Conservation (phyloP, 2,888 invertebrate species). For the Schrankia costaestrigalis region DNA sequence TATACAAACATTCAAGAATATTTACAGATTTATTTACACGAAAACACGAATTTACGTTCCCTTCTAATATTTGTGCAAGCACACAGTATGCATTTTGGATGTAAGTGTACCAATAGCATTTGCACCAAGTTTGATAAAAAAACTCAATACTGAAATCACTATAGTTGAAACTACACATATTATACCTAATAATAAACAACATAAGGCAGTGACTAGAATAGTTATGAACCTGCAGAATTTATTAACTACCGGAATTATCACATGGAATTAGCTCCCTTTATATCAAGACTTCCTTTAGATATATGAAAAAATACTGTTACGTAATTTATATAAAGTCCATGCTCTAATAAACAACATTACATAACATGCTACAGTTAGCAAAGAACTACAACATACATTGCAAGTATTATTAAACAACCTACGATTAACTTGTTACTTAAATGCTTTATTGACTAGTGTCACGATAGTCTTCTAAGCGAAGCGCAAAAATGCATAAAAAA, state of each 20-base stretch:
- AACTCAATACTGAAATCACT: too few relatives aligned
- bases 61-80: slow-evolving; percentile 40
- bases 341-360: slow-evolving; percentile 24
- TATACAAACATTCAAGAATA: slow-evolving; percentile 62
- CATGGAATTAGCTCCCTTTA: too few relatives aligned
- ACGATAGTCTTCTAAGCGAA: slow-evolving; percentile 50
- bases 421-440: slow-evolving; percentile 30
- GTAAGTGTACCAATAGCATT: slow-evolving; percentile 13
- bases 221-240: slow-evolving; percentile 7
- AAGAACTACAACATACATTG: slow-evolving; percentile 22
- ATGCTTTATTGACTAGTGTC: slow-evolving; percentile 39
- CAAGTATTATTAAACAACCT: slow-evolving; percentile 29
- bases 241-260: slow-evolving; percentile 14
- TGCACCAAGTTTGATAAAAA: too few relatives aligned
- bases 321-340: slow-evolving; percentile 15
- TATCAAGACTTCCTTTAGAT: slow-evolving; percentile 6
- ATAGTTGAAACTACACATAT: slow-evolving; percentile 16
- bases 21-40: slow-evolving; percentile 65
- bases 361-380: slow-evolving; percentile 34
- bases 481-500: slow-evolving; percentile 53
- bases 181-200: slow-evolving; percentile 17
- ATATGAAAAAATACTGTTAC: slow-evolving; percentile 6
- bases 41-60: slow-evolving; percentile 28
- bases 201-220: slow-evolving; percentile 26
- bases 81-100: too few relatives aligned